phyloP scores from a whole-genome alignment of 2,888 invertebrate genomes.

The Willowsia nigromaculata region DNA sequence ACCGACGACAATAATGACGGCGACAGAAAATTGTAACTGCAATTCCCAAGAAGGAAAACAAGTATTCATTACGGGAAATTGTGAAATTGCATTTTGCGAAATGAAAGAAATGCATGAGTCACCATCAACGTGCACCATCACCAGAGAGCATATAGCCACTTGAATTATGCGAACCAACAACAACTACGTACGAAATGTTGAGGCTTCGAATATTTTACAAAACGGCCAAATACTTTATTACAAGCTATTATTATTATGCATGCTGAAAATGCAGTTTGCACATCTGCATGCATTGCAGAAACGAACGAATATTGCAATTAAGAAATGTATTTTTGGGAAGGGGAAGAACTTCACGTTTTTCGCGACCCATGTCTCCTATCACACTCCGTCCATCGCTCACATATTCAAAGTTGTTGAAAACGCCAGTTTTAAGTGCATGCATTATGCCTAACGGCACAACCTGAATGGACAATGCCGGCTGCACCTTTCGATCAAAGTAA shows the following conservation, averaged over 20 bases:
- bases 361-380: conserved; percentile 49
- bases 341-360: conserved; percentile 39
- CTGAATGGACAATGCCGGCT: conserved; percentile 55
- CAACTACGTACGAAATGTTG: neutral
- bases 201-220: neutral
- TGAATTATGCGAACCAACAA: no score
- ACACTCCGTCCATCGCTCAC: neutral
- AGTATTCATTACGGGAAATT: conserved; percentile 46
- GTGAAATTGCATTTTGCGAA: conserved; percentile 66
- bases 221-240: neutral
- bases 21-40: conserved; percentile 43
- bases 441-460: conserved; percentile 51
- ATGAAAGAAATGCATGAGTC: conserved; percentile 39
- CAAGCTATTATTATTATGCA: neutral
- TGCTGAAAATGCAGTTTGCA: conserved; percentile 61
- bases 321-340: conserved; percentile 1
- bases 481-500: conserved; percentile 65
- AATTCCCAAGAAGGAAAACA: conserved; percentile 11
- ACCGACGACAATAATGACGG: conserved; percentile 22
- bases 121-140: neutral
- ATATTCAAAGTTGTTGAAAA: conserved; percentile 37
- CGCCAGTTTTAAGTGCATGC: neutral
- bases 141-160: neutral
- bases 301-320: conserved; percentile 15
- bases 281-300: conserved; percentile 23